These are phyloP conservation scores for Sebastes taczanowskii DNA, from an alignment of 2,797 vertebrate genomes.

Conservation along the genomic window DNA sequence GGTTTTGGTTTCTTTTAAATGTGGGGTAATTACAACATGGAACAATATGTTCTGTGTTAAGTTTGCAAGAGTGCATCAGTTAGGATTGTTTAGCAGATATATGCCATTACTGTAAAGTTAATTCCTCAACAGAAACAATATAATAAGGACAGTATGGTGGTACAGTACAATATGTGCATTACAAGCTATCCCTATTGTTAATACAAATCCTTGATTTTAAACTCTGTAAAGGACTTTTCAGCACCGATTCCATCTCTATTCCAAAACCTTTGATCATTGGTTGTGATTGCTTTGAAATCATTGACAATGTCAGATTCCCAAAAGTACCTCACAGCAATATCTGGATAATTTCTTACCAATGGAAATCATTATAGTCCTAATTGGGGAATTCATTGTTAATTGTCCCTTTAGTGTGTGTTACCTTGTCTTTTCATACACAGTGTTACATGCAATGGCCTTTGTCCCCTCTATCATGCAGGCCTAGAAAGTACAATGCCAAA, in stretches of 20 bases:
- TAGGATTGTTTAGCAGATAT: background rate
- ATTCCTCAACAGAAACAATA: background rate
- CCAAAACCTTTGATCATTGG: background rate
- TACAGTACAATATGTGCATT: slow-evolving; percentile 13
- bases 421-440: background rate
- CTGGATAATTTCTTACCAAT: background rate
- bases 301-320: background rate
- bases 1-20: slow-evolving; percentile 44
- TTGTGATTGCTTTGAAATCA: background rate
- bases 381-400: background rate
- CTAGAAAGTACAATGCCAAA: background rate
- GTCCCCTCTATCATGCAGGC: background rate
- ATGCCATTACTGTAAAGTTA: slow-evolving; percentile 1
- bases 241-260: background rate
- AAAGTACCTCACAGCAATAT: background rate
- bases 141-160: background rate
- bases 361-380: background rate
- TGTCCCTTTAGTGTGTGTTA: background rate
- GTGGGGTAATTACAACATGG: slow-evolving; percentile 25
- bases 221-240: background rate
- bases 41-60: slow-evolving; percentile 9
- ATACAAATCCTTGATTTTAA: background rate
- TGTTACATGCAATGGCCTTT: background rate
- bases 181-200: background rate
- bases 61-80: slow-evolving; percentile 24